phyloP scores from a whole-genome alignment of 2,797 vertebrate species.

The Chlorospingus flavigularis region DNA sequence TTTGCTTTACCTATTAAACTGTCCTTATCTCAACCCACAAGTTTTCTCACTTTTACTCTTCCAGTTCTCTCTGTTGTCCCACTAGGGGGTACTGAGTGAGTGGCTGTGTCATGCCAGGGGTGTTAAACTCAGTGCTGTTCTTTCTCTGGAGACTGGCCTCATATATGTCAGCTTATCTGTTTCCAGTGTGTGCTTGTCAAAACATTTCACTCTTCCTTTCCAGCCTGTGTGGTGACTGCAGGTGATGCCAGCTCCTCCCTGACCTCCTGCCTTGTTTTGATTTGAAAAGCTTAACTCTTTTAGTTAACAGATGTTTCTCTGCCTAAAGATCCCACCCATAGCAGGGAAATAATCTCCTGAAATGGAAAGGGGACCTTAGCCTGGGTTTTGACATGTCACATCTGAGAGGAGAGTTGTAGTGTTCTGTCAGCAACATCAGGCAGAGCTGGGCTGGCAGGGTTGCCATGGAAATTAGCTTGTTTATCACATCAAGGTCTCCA shows the following conservation, averaged over 20 bases:
- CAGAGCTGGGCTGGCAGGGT: constrained; percentile 3
- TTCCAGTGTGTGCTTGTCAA: background rate
- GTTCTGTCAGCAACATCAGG: background rate
- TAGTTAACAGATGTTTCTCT: background rate
- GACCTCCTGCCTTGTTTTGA: background rate
- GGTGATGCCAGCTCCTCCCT: background rate
- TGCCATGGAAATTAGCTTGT: constrained; percentile 47
- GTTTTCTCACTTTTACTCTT: background rate
- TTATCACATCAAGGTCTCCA: constrained; percentile 2
- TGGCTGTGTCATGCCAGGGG: background rate
- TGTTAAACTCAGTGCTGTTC: background rate
- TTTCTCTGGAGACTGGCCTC: background rate
- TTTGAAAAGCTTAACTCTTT: background rate
- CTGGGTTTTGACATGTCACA: background rate
- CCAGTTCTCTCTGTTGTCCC: background rate
- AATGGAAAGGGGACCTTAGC: background rate
- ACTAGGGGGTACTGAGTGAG: background rate
- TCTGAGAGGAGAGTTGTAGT: background rate
- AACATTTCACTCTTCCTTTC: background rate
- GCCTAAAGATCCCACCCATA: background rate
- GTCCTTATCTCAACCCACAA: background rate
- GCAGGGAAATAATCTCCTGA: constrained; percentile 1
- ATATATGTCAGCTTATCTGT: background rate
- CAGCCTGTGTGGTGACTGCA: background rate
- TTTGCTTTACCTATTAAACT: background rate